These are phyloP conservation scores for Lasaia peninsularis DNA, from an alignment of 1,140 invertebrate species.

Conservation along the genomic window DNA sequence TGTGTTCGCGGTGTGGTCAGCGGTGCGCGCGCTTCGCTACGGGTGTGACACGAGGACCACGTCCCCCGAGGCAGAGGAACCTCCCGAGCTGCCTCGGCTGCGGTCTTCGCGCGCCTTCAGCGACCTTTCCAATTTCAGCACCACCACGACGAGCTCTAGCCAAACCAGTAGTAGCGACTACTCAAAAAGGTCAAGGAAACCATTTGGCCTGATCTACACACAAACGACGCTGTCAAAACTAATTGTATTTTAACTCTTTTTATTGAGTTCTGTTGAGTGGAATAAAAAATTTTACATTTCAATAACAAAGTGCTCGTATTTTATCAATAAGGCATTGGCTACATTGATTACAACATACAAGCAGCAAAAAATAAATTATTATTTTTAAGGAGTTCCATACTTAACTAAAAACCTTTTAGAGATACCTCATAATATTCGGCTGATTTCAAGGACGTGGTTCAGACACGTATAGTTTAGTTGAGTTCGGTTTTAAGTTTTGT, in stretches of 20 bases:
- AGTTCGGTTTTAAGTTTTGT: no score
- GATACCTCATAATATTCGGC: no score
- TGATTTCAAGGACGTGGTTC: no score
- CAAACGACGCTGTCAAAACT: slow-evolving; percentile 3
- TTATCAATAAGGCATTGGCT: no score
- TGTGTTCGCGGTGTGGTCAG: slow-evolving; percentile 64
- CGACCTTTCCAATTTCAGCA: slow-evolving; percentile 69
- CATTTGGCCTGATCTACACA: slow-evolving; percentile 13
- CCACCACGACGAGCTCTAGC: slow-evolving; percentile 68
- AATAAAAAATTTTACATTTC: background rate
- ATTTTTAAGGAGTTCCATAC: no score
- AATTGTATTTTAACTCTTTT: no score
- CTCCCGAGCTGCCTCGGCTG: slow-evolving; percentile 72
- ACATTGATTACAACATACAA: no score
- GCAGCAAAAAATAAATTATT: no score
- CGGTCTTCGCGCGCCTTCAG: slow-evolving; percentile 79
- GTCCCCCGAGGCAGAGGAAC: slow-evolving; percentile 58
- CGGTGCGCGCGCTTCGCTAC: slow-evolving; percentile 65
- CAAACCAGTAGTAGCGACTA: slow-evolving; percentile 61
- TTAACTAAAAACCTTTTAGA: no score
- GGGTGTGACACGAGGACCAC: slow-evolving; percentile 41
- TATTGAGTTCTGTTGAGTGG: no score
- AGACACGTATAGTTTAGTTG: no score
- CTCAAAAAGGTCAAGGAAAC: slow-evolving; percentile 62
- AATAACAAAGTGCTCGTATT: background rate